Base-by-base conservation (phyloP, 2,113 vertebrate species). In the Lota lota region DNA sequence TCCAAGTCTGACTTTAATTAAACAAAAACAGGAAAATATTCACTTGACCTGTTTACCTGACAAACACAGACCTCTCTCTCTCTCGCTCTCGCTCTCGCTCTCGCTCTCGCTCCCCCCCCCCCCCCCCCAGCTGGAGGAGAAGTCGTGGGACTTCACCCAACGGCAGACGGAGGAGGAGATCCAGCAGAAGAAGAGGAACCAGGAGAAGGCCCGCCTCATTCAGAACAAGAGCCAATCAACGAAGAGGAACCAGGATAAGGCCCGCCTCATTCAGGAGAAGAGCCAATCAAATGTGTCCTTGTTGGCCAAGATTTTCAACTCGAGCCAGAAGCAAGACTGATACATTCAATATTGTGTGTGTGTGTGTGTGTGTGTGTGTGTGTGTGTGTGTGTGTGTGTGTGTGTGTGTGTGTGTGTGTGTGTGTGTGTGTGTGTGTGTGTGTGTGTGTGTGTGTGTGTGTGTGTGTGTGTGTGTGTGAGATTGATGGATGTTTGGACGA, bases 221-320 rank as follows among this genome's bases (percentile, higher is more conserved):
- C 77, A 87, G 77, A 85, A 91, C 83, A 94, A 94, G 84, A 92
- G 94, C 33, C 92, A 94, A 76, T 94, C 95, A 74, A 90, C 67
- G 75, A 79, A 62, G 73, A 89, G 59, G 62, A 84, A 77, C 68
- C 81, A 83, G 54, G 80, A 91, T 54, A 93, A 89, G 66, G 69
- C 77, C 47, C 81, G 59, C 57, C 78, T 75, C 61, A 69, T 89
- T 1, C 77, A 87, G 77, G 85, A 91, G 84, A 94, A 94, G 84
- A 92, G 94, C 33, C 92, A 94, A 76, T 94, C 95, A 22, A 96
- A 94, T 12, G 72, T 90, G 17, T 93, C 92, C 0, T 88, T 97
- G 61, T 84, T 97, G 47, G 91, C 92, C 19, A 96, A 90, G 82
- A 97, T 97, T 72, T 97, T 97, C 85, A 87, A 83, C 68, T 54